A percentile compares a stretch with the other conserved stretches of the same genome.
Conservation (phyloP, 2,888 invertebrate species). For the Mythimna pallens region DNA sequence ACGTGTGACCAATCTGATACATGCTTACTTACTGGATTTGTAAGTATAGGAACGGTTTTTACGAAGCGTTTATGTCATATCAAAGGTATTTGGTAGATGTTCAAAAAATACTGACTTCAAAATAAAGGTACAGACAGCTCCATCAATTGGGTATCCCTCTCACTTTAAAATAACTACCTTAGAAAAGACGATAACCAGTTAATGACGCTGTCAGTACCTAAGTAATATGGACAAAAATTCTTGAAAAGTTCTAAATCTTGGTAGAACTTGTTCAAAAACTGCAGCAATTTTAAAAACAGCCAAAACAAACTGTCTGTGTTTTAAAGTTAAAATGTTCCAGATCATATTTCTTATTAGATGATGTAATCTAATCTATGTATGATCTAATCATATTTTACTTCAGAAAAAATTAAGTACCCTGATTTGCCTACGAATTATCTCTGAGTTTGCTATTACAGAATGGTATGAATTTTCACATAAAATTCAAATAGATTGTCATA, state of each 20-base stretch:
- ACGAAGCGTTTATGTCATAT: not conserved
- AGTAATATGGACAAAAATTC: not conserved
- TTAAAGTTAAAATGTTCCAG: not conserved
- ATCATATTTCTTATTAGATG: too few relatives aligned
- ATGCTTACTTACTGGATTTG: constrained; percentile 1
- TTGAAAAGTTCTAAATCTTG: not conserved
- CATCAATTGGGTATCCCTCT: too few relatives aligned
- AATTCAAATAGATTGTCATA: constrained; percentile 65
- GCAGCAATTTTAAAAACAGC: not conserved
- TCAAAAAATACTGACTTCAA: not conserved
- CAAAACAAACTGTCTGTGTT: not conserved
- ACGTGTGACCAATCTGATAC: constrained; percentile 51
- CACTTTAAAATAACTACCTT: too few relatives aligned
- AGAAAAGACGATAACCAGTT: too few relatives aligned
- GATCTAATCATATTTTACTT: not conserved
- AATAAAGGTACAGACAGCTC: not conserved
- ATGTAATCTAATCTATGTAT: too few relatives aligned
- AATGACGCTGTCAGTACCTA: too few relatives aligned
- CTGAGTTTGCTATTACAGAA: constrained; percentile 38
- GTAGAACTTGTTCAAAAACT: not conserved
- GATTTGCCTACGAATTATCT: constrained; percentile 15
- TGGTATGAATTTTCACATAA: constrained; percentile 65
- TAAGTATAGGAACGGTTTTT: not conserved
- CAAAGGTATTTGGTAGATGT: not conserved
- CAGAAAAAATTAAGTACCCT: constrained; percentile 10